Evolutionary conservation across 2,888 invertebrate species (phyloP).

Genomic region (Drosophila anomalata): DNA sequence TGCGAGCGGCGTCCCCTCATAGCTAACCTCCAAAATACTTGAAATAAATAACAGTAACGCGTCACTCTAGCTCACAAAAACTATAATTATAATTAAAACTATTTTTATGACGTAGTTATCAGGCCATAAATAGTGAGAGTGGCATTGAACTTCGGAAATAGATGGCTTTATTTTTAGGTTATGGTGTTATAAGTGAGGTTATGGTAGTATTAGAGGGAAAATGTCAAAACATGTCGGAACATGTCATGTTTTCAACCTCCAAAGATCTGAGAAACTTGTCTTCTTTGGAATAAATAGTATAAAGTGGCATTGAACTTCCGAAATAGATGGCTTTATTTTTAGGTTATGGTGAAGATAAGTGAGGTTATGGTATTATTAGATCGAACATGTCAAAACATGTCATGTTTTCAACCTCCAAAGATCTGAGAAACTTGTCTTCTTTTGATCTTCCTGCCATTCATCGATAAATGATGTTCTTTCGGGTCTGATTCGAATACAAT

Average conservation of each 20-base stretch:
- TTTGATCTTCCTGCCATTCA: neutral
- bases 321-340: neutral
- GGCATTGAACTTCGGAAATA: conserved; percentile 5
- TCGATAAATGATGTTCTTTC: neutral
- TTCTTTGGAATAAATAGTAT: neutral
- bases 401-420: no score
- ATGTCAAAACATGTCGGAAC: no score
- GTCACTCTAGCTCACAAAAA: conserved; percentile 52
- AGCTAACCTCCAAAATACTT: conserved; percentile 59
- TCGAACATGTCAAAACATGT: no score
- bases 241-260: no score
- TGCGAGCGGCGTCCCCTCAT: conserved; percentile 23
- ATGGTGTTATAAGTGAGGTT: neutral
- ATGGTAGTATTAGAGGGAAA: neutral
- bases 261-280: no score
- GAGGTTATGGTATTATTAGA: neutral
- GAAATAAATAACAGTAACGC: conserved; percentile 54
- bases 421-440: neutral
- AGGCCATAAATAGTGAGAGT: neutral
- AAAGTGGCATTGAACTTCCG: conserved; percentile 3
- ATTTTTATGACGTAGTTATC: conserved; percentile 42
- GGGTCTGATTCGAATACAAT: neutral
- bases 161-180: neutral
- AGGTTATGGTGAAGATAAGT: neutral
- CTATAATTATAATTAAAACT: conserved; percentile 49